phyloP scores from a whole-genome alignment of 2,797 vertebrate species.

The Hozukius guyotensis region DNA sequence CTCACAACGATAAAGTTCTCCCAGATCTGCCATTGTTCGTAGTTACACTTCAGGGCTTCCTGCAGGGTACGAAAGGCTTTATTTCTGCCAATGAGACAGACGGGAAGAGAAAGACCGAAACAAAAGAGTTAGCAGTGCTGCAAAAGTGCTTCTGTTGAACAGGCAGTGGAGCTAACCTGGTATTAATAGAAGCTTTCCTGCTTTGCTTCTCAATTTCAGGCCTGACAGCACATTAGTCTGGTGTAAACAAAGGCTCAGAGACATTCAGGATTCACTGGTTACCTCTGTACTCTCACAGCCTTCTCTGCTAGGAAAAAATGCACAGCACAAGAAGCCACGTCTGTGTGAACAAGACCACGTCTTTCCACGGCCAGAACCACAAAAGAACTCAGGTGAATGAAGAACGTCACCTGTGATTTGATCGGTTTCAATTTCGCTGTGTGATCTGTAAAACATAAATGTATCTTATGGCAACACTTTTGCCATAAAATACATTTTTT shows the following conservation, averaged over 20 bases:
- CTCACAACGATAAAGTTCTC: conserved; percentile 94
- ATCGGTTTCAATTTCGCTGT: neutral
- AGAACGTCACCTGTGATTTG: neutral
- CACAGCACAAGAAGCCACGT: neutral
- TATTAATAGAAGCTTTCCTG: conserved; percentile 66
- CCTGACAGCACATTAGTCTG: conserved; percentile 60
- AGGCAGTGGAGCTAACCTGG: conserved; percentile 50
- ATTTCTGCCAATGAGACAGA: conserved; percentile 69
- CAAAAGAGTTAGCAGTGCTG: neutral
- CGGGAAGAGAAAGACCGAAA: neutral
- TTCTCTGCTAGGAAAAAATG: neutral
- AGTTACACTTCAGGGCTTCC: conserved; percentile 97
- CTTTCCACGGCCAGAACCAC: neutral
- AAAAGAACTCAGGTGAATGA: neutral
- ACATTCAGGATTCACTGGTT: neutral
- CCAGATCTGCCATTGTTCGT: conserved; percentile 99
- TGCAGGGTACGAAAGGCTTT: conserved; percentile 95
- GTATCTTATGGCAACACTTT: no score
- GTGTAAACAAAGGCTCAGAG: conserved; percentile 44
- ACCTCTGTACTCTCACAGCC: neutral
- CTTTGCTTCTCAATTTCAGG: conserved; percentile 73
- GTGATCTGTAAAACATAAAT: neutral
- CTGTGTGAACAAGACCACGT: neutral
- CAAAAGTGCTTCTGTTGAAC: conserved; percentile 35
- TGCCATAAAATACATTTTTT: no score